A percentile compares a stretch with the other conserved stretches of the same genome.
Conservation (phyloP, 2,797 vertebrate species). For the Limosa lapponica region DNA sequence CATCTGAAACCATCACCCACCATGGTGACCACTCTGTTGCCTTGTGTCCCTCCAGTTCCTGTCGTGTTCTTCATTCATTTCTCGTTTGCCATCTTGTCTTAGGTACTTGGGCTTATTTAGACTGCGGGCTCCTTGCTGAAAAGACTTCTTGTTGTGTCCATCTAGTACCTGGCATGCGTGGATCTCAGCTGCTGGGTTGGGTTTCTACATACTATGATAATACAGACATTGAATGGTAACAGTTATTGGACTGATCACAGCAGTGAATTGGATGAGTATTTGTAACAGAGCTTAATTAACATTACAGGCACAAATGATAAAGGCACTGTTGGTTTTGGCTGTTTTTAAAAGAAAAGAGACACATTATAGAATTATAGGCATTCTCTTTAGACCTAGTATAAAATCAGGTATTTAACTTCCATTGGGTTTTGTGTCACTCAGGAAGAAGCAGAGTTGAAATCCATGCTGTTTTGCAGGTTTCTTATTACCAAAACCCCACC, state of each 20-base stretch:
- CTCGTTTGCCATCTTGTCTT: not conserved
- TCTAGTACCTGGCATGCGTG: not conserved
- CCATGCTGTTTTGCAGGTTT: not conserved
- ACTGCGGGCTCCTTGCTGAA: not conserved
- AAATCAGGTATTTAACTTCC: not conserved
- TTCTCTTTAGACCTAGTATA: not conserved
- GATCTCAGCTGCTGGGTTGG: not conserved
- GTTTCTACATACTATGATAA: not conserved
- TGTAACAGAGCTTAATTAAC: not conserved
- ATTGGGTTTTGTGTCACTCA: not conserved
- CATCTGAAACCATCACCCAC: not conserved
- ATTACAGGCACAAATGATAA: not conserved
- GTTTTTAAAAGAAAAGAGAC: not conserved
- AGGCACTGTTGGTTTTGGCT: not conserved
- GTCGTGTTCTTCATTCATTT: not conserved
- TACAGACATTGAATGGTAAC: not conserved
- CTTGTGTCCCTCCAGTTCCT: not conserved
- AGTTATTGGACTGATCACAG: not conserved
- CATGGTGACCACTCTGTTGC: not conserved
- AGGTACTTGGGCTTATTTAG: not conserved
- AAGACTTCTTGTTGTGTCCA: not conserved
- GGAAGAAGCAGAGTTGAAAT: not conserved
- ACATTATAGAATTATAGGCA: not conserved
- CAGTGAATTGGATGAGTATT: not conserved
- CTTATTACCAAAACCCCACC: not conserved